Evolutionary conservation across 2,888 invertebrate genomes (phyloP), one percentile per base, ranked within the genome.

Genomic region (Catocala nupta): DNA sequence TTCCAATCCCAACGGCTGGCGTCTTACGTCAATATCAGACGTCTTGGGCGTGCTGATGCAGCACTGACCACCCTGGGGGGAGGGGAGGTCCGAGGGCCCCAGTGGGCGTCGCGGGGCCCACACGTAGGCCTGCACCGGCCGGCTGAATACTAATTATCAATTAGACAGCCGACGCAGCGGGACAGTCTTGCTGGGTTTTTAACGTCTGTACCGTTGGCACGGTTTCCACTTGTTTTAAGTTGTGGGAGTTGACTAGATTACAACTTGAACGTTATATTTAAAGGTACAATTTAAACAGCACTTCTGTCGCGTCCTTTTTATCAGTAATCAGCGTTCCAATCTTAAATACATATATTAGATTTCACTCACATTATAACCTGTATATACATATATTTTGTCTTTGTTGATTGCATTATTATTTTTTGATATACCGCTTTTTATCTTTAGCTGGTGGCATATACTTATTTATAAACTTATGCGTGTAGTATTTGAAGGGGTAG

Each of bases 131-230:
- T 82, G 90, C 87, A 86, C 88, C 85, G 82, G 73, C 82, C 81
- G 81, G 65, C 81, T 80, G 92, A 88, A 92, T 92, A 90, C 91
- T 91, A 91, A 92, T 92, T 91, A 90, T 89, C 90, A 90, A 91
- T 90, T 91, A 91, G 82, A 64, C 63, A 59, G 47, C 52, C 57
- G 55, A 43, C 59, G 59, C 59, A 55, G 43, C 49, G 63, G 59
- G 59, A 59, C 55, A 55, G 45, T 50, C 54, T 63, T 63, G 51
- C 55, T 51, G 54, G 63, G 12, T 64, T 64, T 64, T 64, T 64
- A 64, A 59, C 59, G 52, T 55, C 52, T 55, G 45, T 12, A 55
- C 51, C 43, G 51, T 44, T 64, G 59, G 59, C 59, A 55, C 33
- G n/a, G 49, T 44, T 55, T 63, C 45, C 36, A 54, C 43, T 48